Base-by-base conservation (phyloP, 2,797 vertebrate species). In the Sternarchorhynchus goeldii region DNA sequence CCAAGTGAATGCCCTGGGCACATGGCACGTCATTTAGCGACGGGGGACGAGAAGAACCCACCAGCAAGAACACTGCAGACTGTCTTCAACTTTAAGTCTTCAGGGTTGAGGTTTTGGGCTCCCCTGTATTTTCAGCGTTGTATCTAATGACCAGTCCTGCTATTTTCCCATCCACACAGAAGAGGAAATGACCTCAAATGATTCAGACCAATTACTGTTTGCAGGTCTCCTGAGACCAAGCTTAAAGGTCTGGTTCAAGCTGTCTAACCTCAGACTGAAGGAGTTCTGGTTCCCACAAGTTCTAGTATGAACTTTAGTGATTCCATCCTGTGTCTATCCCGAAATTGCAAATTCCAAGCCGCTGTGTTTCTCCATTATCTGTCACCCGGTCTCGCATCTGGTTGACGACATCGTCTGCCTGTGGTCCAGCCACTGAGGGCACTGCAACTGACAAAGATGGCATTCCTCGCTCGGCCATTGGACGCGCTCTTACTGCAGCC, bases 141-240 rank as follows among this genome's bases (percentile, higher is more conserved):
- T 78, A 62, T 75, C 73, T 73, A 60, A 84, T 67, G 70, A 80
- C 79, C 70, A 60, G 56, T 71, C 72, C 62, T 36, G n/a, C 64
- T 34, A 7, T n/a, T 45, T 78, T 78, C 75, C 80, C 84, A 70
- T 84, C 64, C 82, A 57, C 80, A 76, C 72, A 59, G 78, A 66
- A 80, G 12, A 77, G 60, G 75, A 83, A 81, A 78, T 78, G 76
- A 81, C 81, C 81, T 75, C 57, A 34, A 82, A 66, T 79, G 83
- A 83, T 86, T 81, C 71, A 79, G 81, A 74, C 80, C 84, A 85
- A 81, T 87, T 83, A 83, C 63, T 77, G 80, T 85, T 87, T 85
- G 79, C 65, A 60, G 81, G 82, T 82, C 86, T 69, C 65, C 73
- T 77, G 81, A 80, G 84, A 83, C 45, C 6, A 74, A 77, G 75